A percentile compares a stretch with the other conserved stretches of the same genome.
These are phyloP conservation scores for Etheostoma nigrum DNA, from an alignment of 2,797 vertebrate species.

Conservation along the genomic window DNA sequence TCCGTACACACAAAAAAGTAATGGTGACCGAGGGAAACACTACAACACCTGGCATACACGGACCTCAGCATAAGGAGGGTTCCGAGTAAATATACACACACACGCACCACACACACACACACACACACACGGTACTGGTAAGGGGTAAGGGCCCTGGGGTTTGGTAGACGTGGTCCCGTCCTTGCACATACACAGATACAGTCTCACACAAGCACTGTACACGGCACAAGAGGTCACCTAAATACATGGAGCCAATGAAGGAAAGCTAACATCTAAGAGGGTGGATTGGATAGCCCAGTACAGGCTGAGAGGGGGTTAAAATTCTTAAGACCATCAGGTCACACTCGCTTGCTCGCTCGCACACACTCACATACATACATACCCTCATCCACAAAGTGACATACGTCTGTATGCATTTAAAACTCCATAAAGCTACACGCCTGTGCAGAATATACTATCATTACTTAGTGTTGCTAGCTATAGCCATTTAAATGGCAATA, in stretches of 20 bases:
- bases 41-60: slow-evolving; percentile 99
- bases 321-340: slow-evolving; percentile 82
- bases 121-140: slow-evolving; percentile 54
- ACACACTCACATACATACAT: slow-evolving; percentile 44
- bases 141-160: slow-evolving; percentile 70
- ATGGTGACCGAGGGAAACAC: slow-evolving; percentile 95
- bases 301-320: slow-evolving; percentile 88
- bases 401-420: slow-evolving; percentile 89
- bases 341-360: slow-evolving; percentile 33
- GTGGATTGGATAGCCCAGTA: slow-evolving; percentile 87
- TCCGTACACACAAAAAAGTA: slow-evolving; percentile 92
- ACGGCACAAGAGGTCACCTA: slow-evolving; percentile 96
- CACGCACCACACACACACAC: slow-evolving; percentile 82
- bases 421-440: slow-evolving; percentile 92
- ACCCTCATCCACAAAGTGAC: slow-evolving; percentile 69
- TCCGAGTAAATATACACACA: slow-evolving; percentile 89
- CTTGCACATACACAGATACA: slow-evolving; percentile 91
- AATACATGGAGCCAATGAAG: slow-evolving; percentile 93
- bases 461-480: slow-evolving; percentile 97
- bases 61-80: slow-evolving; percentile 89
- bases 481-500: slow-evolving; percentile 90
- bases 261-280: slow-evolving; percentile 90
- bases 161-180: slow-evolving; percentile 86
- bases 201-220: slow-evolving; percentile 98
- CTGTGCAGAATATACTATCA: slow-evolving; percentile 93